Base-by-base conservation (phyloP, 2,797 vertebrate species). In the Oreonectes daqikongensis region DNA sequence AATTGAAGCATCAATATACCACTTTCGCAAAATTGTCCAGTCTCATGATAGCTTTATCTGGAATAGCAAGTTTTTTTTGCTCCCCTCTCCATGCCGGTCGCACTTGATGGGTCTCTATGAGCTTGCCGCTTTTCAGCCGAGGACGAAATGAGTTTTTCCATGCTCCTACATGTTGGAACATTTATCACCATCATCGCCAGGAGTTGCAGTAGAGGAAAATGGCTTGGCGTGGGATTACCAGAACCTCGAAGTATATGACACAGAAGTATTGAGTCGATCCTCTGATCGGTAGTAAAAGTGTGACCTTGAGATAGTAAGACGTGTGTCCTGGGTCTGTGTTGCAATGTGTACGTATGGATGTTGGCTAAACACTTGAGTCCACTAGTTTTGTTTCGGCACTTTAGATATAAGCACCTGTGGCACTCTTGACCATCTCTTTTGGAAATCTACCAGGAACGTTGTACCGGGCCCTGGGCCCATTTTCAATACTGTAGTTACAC, bases 131-230 rank as follows among this genome's bases (percentile, higher is more conserved):
- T 78, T 72, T 84, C 22, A 67, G 32, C 67, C 42, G 20, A 18
- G 30, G 72, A 86, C 86, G 79, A 88, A 86, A 85, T 84, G 2
- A 79, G 75, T 82, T 84, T 88, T 86, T 85, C 82, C 66, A 3
- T 77, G 60, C 22, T 78, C 42, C 65, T 81, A 74, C 77, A 74
- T 59, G 79, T 55, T 17, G 67, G 57, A 71, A 84, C 77, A 86
- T 89, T 86, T 85, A 87, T 89, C 88, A 85, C 83, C 71, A 61
- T 15, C 73, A 86, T 88, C 81, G 69, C 70, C 78, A 74, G 79
- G 63, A 84, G 81, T 70, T 80, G 82, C 79, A 79, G 71, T 46
- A 28, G 50, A 78, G 75, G 82, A 86, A 87, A 83, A 79, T 68
- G 78, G 80, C 87, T 85, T 88, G 87, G 86, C 83, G 46, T 71